Base-by-base conservation (phyloP, 2,888 invertebrate species). In the Altica lythri region DNA sequence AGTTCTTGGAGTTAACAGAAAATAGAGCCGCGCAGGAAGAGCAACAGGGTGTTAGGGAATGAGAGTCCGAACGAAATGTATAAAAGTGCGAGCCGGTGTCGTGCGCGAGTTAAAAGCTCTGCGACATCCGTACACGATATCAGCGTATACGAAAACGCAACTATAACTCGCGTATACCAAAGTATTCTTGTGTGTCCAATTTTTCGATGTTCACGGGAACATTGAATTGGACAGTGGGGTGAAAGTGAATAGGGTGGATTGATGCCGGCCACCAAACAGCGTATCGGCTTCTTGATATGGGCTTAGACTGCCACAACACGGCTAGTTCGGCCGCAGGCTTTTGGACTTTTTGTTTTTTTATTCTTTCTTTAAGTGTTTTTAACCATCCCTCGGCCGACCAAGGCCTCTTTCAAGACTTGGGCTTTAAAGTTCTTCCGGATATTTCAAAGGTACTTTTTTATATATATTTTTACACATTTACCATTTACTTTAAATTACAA, bases 371-470 rank as follows among this genome's bases (percentile, higher is more conserved):
- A 52, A 58, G 19, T 17, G 13, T 49, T 13, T 10, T 61, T 59
- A 65, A 59, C 63, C 59, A 37, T 37, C 25, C 54, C 50, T 64
- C 61, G 56, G 68, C 67, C 44, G 68, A 68, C 45, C 64, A 64
- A 58, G 67, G 67, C 55, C 64, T 73, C 44, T 63, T 70, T 40
- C 71, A 70, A 60, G 73, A 73, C 60, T 68, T 74, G 51, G 74
- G 73, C 34, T 63, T 75, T 52, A 70, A 68, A 60, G 55, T 66
- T 47, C 65, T 70, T 64, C 71, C 70, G 54, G 74, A 75, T 66
- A 67, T 70, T 53, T 65, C 72, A 53, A 74, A 75, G 74, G 75
- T 74, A 72, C n/a, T n/a, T n/a, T n/a, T n/a, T n/a, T n/a, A n/a
- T n/a, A n/a, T n/a, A n/a, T n/a, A n/a, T n/a, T n/a, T n/a, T n/a